A percentile compares a stretch with the other conserved stretches of the same genome.
These are phyloP conservation scores for Ormyrus pomaceus DNA, from an alignment of 2,888 invertebrate genomes.

Conservation along the genomic window DNA sequence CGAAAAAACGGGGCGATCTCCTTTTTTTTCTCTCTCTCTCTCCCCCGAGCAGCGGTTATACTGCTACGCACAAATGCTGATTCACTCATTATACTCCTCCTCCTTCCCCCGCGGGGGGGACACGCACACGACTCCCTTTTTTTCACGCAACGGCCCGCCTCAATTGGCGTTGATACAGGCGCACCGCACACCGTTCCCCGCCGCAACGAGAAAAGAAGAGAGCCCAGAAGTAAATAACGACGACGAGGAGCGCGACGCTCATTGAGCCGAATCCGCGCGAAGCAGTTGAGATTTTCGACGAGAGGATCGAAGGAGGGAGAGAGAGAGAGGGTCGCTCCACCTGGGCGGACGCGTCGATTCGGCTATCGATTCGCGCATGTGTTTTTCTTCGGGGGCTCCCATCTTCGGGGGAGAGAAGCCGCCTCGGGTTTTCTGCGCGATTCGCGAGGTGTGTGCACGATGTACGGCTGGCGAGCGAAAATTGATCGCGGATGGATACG, in stretches of 20 bases:
- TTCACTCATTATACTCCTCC: slow-evolving; percentile 47
- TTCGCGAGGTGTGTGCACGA: too few species aligned
- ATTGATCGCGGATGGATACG: background rate
- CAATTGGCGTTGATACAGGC: slow-evolving; percentile 60
- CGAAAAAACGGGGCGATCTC: slow-evolving; percentile 2
- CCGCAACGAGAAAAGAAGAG: too few species aligned
- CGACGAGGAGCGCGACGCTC: background rate
- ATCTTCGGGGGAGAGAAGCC: too few species aligned
- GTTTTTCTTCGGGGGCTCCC: too few species aligned
- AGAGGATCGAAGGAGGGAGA: too few species aligned
- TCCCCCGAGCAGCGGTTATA: too few species aligned
- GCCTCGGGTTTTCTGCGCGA: too few species aligned
- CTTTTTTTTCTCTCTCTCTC: background rate
- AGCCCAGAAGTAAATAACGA: too few species aligned
- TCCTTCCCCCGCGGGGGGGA: slow-evolving; percentile 33
- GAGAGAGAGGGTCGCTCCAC: too few species aligned
- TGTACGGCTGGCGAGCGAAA: too few species aligned
- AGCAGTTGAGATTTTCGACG: slow-evolving; percentile 7
- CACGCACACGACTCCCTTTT: slow-evolving; percentile 54
- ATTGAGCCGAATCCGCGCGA: slow-evolving; percentile 30
- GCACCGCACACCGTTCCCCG: background rate
- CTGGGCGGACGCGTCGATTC: too few species aligned
- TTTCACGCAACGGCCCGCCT: slow-evolving; percentile 56
- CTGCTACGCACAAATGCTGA: slow-evolving; percentile 36
- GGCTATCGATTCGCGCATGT: too few species aligned